Evolutionary conservation across 2,888 invertebrate genomes (phyloP).

Genomic region (Bombylius major): DNA sequence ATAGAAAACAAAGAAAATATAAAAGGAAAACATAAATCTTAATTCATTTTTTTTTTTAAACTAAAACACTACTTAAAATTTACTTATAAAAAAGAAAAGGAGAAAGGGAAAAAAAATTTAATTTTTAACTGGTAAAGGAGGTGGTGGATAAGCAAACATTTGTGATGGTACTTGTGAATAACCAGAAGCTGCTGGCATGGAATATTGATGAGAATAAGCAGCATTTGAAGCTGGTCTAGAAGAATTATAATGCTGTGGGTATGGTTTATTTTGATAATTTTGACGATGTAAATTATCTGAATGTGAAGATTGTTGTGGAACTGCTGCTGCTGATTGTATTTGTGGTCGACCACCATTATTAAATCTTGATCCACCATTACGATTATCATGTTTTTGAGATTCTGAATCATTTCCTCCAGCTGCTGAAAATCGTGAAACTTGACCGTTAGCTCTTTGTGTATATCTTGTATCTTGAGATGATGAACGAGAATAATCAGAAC

Average conservation of each 20-base stretch:
- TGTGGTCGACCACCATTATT: conserved; percentile 12
- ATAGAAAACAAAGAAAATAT: no score
- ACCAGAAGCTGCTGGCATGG: conserved; percentile 25
- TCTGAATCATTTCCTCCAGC: neutral
- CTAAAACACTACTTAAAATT: no score
- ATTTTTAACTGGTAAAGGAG: conserved; percentile 35
- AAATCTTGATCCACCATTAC: conserved; percentile 8
- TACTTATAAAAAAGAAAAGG: no score
- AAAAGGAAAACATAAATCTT: no score
- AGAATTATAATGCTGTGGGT: conserved; percentile 8
- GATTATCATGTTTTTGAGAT: conserved; percentile 8
- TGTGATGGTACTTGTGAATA: conserved; percentile 20
- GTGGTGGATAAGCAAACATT: conserved; percentile 34
- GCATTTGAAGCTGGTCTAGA: conserved; percentile 6
- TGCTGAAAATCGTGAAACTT: conserved; percentile 22
- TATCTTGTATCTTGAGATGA: neutral
- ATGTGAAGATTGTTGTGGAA: conserved; percentile 12
- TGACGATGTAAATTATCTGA: neutral
- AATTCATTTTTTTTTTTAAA: no score
- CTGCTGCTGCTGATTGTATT: conserved; percentile 12
- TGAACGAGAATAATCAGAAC: conserved; percentile 3
- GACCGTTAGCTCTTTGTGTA: conserved; percentile 20
- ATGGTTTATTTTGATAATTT: neutral
- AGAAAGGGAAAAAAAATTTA: conserved; percentile 16
- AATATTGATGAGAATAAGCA: conserved; percentile 22